These are phyloP conservation scores for Drosophila leontia DNA, from an alignment of 1,140 invertebrate species.

Conservation along the genomic window DNA sequence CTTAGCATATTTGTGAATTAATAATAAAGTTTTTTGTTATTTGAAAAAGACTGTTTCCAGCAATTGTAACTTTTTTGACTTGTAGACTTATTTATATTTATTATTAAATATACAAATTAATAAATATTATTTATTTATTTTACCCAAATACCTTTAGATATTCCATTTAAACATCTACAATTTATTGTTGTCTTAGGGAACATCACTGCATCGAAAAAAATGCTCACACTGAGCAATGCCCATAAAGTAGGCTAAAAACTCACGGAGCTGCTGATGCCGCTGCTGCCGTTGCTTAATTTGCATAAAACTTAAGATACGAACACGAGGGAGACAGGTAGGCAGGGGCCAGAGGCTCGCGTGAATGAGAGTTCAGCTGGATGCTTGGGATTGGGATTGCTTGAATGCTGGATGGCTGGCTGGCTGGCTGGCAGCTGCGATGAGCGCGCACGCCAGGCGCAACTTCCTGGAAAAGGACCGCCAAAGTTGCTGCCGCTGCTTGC, in stretches of 20 bases:
- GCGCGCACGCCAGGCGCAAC: slow-evolving; percentile 81
- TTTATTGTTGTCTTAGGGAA: not conserved
- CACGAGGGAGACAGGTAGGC: slow-evolving; percentile 21
- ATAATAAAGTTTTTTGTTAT: not conserved
- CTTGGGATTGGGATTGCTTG: slow-evolving; percentile 13
- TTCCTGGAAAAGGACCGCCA: slow-evolving; percentile 82
- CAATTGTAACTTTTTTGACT: too few species aligned
- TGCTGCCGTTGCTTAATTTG: slow-evolving; percentile 70
- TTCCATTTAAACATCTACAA: not conserved
- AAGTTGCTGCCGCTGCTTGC: slow-evolving; percentile 65
- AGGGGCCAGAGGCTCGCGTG: slow-evolving; percentile 52
- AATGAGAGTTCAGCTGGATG: slow-evolving; percentile 60
- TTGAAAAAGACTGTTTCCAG: not conserved
- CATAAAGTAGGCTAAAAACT: slow-evolving; percentile 78
- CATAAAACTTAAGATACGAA: slow-evolving; percentile 74
- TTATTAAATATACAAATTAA: too few species aligned
- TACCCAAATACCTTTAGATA: not conserved
- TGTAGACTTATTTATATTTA: not conserved
- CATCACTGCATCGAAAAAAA: slow-evolving; percentile 38
- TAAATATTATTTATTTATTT: not conserved
- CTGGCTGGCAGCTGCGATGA: slow-evolving; percentile 67
- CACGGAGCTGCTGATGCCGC: slow-evolving; percentile 35
- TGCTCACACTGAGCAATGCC: slow-evolving; percentile 63
- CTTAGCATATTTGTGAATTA: not conserved
- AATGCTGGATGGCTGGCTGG: slow-evolving; percentile 25